Evolutionary conservation across 2,888 invertebrate genomes (phyloP).

Genomic region (Trilocha varians): DNA sequence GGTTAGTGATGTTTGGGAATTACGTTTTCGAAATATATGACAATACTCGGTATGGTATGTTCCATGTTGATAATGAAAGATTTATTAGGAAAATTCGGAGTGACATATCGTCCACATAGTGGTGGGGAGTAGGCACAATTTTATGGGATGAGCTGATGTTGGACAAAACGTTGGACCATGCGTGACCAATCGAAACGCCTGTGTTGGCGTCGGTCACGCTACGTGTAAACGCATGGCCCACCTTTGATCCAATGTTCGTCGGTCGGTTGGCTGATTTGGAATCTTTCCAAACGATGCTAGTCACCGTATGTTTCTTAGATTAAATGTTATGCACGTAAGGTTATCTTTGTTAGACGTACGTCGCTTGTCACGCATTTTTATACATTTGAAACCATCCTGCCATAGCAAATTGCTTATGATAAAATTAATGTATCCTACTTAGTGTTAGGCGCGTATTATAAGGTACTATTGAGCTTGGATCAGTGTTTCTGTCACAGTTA

Average conservation of each 20-base stretch:
- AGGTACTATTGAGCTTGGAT: constrained; percentile 71
- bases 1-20: constrained; percentile 50
- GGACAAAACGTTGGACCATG: not conserved
- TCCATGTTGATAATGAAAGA: constrained; percentile 56
- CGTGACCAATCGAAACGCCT: not conserved
- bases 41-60: constrained; percentile 59
- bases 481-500: constrained; percentile 60
- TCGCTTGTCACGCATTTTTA: constrained; percentile 69
- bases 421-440: constrained; percentile 46
- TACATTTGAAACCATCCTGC: constrained; percentile 68
- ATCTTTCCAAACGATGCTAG: constrained; percentile 70
- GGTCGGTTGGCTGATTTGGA: constrained; percentile 44
- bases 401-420: constrained; percentile 69
- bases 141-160: not conserved
- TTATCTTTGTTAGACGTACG: constrained; percentile 59
- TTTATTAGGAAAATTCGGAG: constrained; percentile 66
- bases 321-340: constrained; percentile 67
- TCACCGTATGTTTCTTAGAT: constrained; percentile 65
- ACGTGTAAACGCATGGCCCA: too few relatives aligned
- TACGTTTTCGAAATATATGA: constrained; percentile 50
- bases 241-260: constrained; percentile 13
- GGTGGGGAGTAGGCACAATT: constrained; percentile 1
- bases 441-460: too few relatives aligned
- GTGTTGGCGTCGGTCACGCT: too few relatives aligned
- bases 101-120: constrained; percentile 68